A percentile compares a stretch with the other conserved stretches of the same genome.
These are phyloP conservation scores for Macrophya alboannulata DNA, from an alignment of 2,888 invertebrate genomes.

Conservation along the genomic window DNA sequence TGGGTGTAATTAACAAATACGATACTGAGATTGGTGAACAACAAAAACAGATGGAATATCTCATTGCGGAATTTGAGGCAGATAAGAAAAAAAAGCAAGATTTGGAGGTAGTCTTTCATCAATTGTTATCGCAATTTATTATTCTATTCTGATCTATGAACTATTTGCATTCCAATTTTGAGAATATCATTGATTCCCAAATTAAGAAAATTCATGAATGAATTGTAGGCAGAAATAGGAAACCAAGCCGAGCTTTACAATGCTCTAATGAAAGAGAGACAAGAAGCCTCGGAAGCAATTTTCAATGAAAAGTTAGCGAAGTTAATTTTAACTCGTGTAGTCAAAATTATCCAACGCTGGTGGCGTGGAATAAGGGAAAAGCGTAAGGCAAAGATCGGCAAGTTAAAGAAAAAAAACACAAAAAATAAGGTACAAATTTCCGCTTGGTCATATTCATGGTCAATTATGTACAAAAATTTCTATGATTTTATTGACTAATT, in stretches of 20 bases:
- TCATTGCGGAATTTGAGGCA: conserved; percentile 59
- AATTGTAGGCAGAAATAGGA: conserved; percentile 62
- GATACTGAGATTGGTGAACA: conserved; percentile 63
- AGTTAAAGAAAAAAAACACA: conserved; percentile 47
- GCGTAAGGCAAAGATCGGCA: conserved; percentile 3
- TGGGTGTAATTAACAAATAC: conserved; percentile 64
- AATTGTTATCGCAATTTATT: background rate
- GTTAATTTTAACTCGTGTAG: conserved; percentile 60
- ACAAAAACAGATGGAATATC: conserved; percentile 59
- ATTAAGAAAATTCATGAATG: background rate
- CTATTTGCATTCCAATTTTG: conserved; percentile 4
- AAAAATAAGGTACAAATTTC: conserved; percentile 50
- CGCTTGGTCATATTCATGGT: background rate
- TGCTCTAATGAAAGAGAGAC: conserved; percentile 58
- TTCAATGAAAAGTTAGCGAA: conserved; percentile 57
- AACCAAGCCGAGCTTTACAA: conserved; percentile 61
- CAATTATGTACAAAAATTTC: background rate
- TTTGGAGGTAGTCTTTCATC: conserved; percentile 58
- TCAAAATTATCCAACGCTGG: conserved; percentile 67
- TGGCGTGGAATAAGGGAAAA: conserved; percentile 61
- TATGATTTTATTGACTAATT: background rate
- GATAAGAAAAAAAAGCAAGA: conserved; percentile 57
- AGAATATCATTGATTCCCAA: background rate
- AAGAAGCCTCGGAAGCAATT: conserved; percentile 54
- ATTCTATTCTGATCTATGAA: background rate